phyloP scores from a whole-genome alignment of 2,113 vertebrate species.

The Odontophorus gujanensis region DNA sequence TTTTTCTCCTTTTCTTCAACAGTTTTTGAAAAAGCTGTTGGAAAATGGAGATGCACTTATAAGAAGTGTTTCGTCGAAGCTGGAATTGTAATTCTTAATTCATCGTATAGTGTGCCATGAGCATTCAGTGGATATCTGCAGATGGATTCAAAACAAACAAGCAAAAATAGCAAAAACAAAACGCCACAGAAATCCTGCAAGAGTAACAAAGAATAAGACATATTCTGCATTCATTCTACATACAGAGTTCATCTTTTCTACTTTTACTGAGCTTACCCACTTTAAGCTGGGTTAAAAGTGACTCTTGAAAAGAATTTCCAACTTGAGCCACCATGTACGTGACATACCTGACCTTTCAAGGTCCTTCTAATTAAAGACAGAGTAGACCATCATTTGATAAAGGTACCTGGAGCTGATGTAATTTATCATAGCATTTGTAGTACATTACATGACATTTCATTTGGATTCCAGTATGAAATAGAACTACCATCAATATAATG shows the following conservation, averaged over 20 bases:
- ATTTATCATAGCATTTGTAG: conserved; percentile 1
- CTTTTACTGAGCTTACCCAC: not conserved
- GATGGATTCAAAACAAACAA: not conserved
- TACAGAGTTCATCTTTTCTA: not conserved
- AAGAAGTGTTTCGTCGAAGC: not conserved
- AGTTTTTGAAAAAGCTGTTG: not conserved
- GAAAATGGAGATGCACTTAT: not conserved
- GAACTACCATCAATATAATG: not conserved
- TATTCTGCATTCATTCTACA: not conserved
- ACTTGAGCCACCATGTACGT: not conserved
- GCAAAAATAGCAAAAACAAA: not conserved
- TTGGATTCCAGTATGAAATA: not conserved
- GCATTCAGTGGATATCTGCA: not conserved
- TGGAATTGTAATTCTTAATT: not conserved
- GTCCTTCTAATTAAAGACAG: conserved; percentile 15
- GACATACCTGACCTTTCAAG: conserved; percentile 8
- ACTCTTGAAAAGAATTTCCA: conserved; percentile 9
- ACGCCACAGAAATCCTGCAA: not conserved
- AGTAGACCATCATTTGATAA: not conserved
- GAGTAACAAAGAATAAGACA: not conserved
- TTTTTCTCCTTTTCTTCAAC: not conserved
- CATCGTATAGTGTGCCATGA: not conserved
- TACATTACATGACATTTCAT: not conserved
- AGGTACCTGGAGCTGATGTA: not conserved
- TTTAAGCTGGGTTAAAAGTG: not conserved